Conservation (phyloP, 2,888 invertebrate genomes). For the Drosophila picticornis region DNA sequence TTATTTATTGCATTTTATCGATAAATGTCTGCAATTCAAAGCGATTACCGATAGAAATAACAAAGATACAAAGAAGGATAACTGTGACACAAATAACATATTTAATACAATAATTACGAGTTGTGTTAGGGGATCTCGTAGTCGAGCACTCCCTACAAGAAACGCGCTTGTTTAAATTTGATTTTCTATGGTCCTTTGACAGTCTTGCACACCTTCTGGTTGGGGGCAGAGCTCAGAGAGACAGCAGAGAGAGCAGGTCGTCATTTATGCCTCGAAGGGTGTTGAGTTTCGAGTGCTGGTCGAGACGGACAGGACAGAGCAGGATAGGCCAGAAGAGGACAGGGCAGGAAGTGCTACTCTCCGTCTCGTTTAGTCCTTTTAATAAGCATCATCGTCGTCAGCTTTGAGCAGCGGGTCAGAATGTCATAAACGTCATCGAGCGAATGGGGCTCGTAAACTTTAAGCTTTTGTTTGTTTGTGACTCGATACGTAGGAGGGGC, state of each 20-base stretch:
- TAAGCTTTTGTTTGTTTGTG: constrained; percentile 26
- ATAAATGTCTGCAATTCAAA: neutral
- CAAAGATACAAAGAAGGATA: too few species aligned
- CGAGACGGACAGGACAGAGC: neutral
- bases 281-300: constrained; percentile 14
- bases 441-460: constrained; percentile 63
- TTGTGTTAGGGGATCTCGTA: neutral
- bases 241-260: constrained; percentile 1
- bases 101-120: neutral
- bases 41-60: neutral
- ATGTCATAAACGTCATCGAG: constrained; percentile 66
- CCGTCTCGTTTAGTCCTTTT: constrained; percentile 40
- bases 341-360: neutral
- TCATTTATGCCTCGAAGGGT: constrained; percentile 6
- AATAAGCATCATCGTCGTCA: constrained; percentile 55
- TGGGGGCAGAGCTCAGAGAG: neutral
- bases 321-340: neutral
- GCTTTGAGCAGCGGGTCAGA: constrained; percentile 50
- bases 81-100: neutral
- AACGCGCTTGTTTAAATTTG: neutral
- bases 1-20: neutral
- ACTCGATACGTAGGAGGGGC: neutral
- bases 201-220: neutral
- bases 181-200: neutral
- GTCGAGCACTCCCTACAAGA: neutral